phyloP scores from a whole-genome alignment of 2,797 vertebrate species.

The Apodemus agrarius region DNA sequence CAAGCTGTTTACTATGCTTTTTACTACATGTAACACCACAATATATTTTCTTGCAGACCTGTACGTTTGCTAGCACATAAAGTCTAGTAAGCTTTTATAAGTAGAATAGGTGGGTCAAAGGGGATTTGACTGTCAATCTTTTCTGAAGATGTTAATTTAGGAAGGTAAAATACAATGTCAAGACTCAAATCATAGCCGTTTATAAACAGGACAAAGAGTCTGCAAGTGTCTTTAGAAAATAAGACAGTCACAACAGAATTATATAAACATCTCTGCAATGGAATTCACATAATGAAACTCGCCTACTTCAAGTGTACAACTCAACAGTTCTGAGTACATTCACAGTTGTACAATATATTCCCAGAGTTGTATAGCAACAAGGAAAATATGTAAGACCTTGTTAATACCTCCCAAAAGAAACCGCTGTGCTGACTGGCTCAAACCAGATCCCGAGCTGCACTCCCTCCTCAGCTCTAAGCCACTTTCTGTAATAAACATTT shows the following conservation, averaged over 20 bases:
- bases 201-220: not conserved
- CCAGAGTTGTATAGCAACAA: not conserved
- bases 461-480: not conserved
- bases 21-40: not conserved
- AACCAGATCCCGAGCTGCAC: not conserved
- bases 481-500: not conserved
- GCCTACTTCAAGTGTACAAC: not conserved
- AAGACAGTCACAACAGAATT: not conserved
- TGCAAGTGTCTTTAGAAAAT: not conserved
- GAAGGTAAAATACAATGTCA: not conserved
- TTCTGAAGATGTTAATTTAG: constrained; percentile 40
- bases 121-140: not conserved
- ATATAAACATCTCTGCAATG: constrained; percentile 35
- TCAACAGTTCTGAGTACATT: not conserved
- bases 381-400: not conserved
- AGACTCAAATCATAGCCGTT: not conserved
- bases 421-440: not conserved
- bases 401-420: not conserved
- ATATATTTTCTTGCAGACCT: not conserved
- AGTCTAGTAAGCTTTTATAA: constrained; percentile 1
- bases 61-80: not conserved
- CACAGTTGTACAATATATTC: not conserved
- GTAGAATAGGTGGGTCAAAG: not conserved
- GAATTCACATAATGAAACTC: constrained; percentile 46
- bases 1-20: not conserved